Percentiles rank a stretch among this genome's conserved stretches.
Conservation (phyloP, 1,140 invertebrate genomes). For the Condylostylus longicornis region DNA sequence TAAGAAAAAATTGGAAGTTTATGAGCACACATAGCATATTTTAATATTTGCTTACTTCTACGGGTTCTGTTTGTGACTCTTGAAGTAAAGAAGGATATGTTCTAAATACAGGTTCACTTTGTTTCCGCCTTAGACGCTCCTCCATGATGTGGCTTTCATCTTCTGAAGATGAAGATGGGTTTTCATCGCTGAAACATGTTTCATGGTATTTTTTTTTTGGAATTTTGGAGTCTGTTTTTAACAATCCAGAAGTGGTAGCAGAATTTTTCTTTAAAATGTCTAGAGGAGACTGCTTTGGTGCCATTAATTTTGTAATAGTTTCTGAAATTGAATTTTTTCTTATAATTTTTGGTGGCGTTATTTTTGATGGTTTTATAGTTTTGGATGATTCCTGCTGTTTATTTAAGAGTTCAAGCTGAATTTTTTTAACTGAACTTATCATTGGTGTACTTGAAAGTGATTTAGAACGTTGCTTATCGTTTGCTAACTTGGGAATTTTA, state of each 20-base stretch:
- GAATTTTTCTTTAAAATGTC: slow-evolving; percentile 11
- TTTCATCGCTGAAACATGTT: slow-evolving; percentile 43
- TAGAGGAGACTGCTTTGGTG: slow-evolving; percentile 4
- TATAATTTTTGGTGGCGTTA: slow-evolving; percentile 12
- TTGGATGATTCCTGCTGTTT: slow-evolving; percentile 23
- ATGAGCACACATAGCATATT: not conserved
- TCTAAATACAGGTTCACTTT: slow-evolving; percentile 27
- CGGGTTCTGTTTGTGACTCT: slow-evolving; percentile 21
- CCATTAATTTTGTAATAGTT: slow-evolving; percentile 23
- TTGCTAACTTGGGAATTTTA: slow-evolving; percentile 26
- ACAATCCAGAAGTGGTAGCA: slow-evolving; percentile 7
- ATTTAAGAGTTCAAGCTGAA: slow-evolving; percentile 38
- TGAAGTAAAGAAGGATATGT: slow-evolving; percentile 23
- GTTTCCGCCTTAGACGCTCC: slow-evolving; percentile 14
- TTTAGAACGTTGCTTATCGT: slow-evolving; percentile 19
- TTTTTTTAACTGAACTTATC: slow-evolving; percentile 35
- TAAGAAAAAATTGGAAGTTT: not conserved
- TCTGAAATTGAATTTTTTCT: slow-evolving; percentile 23
- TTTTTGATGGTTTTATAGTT: slow-evolving; percentile 14
- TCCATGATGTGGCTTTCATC: slow-evolving; percentile 25
- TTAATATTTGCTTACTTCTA: slow-evolving; percentile 17
- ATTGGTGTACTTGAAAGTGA: slow-evolving; percentile 22
- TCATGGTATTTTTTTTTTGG: slow-evolving; percentile 37
- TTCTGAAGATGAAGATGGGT: slow-evolving; percentile 32
- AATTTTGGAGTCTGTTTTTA: slow-evolving; percentile 19